Conservation (phyloP, 2,888 invertebrate species). For the Lasioglossum lativentre region DNA sequence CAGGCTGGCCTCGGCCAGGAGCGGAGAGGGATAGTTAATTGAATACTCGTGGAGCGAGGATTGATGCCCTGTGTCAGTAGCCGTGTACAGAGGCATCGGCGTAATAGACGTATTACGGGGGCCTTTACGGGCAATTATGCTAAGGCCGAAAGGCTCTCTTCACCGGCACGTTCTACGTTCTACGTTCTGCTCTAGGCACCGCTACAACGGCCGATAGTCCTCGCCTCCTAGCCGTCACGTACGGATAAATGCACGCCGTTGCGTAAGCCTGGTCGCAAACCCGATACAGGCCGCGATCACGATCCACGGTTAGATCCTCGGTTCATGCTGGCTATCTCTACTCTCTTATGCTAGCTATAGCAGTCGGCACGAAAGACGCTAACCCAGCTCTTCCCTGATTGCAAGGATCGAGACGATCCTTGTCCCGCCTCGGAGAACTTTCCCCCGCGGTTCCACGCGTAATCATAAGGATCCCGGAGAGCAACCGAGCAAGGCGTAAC, state of each 20-base stretch:
- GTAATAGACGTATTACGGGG: slow-evolving; percentile 75
- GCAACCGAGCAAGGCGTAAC: slow-evolving; percentile 31
- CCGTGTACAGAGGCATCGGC: slow-evolving; percentile 65
- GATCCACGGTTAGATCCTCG: slow-evolving; percentile 13
- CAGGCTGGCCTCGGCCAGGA: not conserved
- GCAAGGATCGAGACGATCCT: slow-evolving; percentile 34
- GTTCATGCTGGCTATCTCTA: not conserved
- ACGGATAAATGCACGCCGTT: slow-evolving; percentile 50
- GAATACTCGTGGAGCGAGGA: slow-evolving; percentile 78
- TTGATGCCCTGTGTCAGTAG: slow-evolving; percentile 80
- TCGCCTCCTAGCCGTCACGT: slow-evolving; percentile 42
- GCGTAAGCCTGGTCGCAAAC: slow-evolving; percentile 54
- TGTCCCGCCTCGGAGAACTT: slow-evolving; percentile 43
- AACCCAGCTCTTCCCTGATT: slow-evolving; percentile 36
- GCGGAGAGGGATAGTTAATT: slow-evolving; percentile 72
- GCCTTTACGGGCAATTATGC: slow-evolving; percentile 76
- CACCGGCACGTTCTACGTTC: not conserved
- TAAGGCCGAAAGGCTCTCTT: slow-evolving; percentile 65
- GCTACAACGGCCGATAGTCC: not conserved
- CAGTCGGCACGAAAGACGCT: slow-evolving; percentile 53
- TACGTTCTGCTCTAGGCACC: slow-evolving; percentile 2
- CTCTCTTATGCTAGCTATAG: not conserved
- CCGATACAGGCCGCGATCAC: slow-evolving; percentile 34
- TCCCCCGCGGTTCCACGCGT: slow-evolving; percentile 21
- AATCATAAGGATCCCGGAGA: slow-evolving; percentile 46